Conservation (phyloP, 2,888 invertebrate species). For the Chaetoderma sp. region DNA sequence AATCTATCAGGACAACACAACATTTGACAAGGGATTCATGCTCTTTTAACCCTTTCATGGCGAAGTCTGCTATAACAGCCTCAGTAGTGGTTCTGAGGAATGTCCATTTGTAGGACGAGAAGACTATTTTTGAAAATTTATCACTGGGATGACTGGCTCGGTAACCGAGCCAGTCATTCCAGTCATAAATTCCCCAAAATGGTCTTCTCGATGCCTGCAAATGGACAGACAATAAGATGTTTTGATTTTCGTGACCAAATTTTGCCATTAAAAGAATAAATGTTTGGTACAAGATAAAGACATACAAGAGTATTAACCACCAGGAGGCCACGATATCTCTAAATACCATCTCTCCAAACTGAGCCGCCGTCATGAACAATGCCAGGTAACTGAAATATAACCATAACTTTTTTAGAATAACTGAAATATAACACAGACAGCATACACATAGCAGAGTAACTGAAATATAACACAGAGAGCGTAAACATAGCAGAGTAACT, state of each 20-base stretch:
- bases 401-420: background rate
- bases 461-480: background rate
- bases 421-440: background rate
- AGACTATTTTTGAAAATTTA: no score
- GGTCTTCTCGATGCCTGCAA: no score
- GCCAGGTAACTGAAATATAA: slow-evolving; percentile 68
- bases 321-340: slow-evolving; percentile 82
- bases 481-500: background rate
- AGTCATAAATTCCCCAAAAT: no score
- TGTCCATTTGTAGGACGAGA: no score
- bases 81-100: no score
- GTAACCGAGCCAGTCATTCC: no score
- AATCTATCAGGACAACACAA: no score
- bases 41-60: no score
- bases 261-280: no score
- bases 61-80: background rate
- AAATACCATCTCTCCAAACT: slow-evolving; percentile 81
- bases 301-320: slow-evolving; percentile 76
- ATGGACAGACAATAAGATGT: background rate
- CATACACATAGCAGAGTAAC: background rate
- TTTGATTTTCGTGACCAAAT: no score
- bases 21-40: background rate
- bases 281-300: slow-evolving; percentile 9
- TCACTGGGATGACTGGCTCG: no score
- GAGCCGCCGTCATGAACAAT: slow-evolving; percentile 71